phyloP scores from a whole-genome alignment of 2,888 invertebrate species.

The Alsophila aescularia region DNA sequence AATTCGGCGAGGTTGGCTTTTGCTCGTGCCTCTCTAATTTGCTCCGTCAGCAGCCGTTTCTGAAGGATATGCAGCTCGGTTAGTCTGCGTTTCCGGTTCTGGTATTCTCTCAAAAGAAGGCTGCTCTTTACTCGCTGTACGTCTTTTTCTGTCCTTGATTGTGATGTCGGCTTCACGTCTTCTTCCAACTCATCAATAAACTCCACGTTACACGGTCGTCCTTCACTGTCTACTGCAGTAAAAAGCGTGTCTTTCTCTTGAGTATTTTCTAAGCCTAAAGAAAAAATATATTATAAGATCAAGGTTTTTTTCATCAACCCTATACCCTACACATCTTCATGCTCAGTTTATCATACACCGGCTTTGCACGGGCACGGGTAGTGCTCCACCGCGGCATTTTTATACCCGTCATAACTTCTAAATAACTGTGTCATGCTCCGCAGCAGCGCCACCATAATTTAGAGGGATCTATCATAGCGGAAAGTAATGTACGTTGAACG shows the following conservation, averaged over 20 bases:
- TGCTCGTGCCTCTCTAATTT: constrained; percentile 9
- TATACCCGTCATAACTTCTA: too few species aligned
- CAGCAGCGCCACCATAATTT: too few species aligned
- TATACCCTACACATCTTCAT: not conserved
- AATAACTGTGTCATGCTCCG: too few species aligned
- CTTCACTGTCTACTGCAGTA: not conserved
- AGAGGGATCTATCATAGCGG: too few species aligned
- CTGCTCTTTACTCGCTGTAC: not conserved
- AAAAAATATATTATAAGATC: not conserved
- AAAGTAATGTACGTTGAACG: too few species aligned
- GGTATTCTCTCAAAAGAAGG: constrained; percentile 6
- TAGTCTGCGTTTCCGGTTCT: not conserved
- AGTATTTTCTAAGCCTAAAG: not conserved
- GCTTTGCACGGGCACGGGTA: too few species aligned
- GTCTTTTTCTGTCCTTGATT: not conserved
- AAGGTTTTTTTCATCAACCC: not conserved
- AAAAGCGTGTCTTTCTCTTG: not conserved
- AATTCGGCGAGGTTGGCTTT: constrained; percentile 15
- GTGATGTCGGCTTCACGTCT: not conserved
- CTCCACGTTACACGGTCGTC: not conserved
- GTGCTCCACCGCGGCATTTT: too few species aligned
- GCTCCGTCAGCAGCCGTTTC: constrained; percentile 7
- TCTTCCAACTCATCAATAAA: constrained; percentile 1
- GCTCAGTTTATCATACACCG: not conserved
- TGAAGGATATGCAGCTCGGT: constrained; percentile 9